These are phyloP conservation scores for Celastrina argiolus DNA, from an alignment of 2,888 invertebrate species.

Conservation along the genomic window DNA sequence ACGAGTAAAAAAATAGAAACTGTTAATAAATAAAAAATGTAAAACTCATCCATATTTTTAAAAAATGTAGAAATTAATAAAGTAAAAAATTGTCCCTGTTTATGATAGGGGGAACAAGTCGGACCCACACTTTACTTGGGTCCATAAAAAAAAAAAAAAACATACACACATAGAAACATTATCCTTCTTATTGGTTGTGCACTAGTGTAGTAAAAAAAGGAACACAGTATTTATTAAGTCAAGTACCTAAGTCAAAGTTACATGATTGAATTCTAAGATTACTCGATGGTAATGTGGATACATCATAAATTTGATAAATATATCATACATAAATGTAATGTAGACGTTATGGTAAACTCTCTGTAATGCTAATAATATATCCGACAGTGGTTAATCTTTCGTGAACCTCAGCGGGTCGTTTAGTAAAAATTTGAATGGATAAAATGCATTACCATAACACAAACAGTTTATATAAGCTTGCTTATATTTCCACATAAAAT, in stretches of 20 bases:
- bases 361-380: slow-evolving; percentile 57
- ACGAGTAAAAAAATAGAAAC: too few relatives aligned
- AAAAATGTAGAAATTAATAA: too few relatives aligned
- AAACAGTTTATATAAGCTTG: slow-evolving; percentile 37
- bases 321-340: slow-evolving; percentile 3
- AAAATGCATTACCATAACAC: slow-evolving; percentile 66
- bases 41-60: too few relatives aligned
- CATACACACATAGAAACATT: too few relatives aligned
- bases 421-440: slow-evolving; percentile 63
- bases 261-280: neutral
- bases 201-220: too few relatives aligned
- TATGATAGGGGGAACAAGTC: too few relatives aligned
- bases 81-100: too few relatives aligned
- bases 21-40: too few relatives aligned
- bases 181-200: too few relatives aligned
- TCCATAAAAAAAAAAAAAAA: too few relatives aligned
- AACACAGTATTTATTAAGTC: too few relatives aligned
- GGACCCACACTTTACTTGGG: too few relatives aligned
- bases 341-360: slow-evolving; percentile 27
- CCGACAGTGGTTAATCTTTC: slow-evolving; percentile 67
- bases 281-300: neutral
- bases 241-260: neutral
- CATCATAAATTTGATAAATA: neutral
- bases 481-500: neutral
- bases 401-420: slow-evolving; percentile 63